Base-by-base conservation (phyloP, 2,888 invertebrate genomes). In the Macropis europaea region DNA sequence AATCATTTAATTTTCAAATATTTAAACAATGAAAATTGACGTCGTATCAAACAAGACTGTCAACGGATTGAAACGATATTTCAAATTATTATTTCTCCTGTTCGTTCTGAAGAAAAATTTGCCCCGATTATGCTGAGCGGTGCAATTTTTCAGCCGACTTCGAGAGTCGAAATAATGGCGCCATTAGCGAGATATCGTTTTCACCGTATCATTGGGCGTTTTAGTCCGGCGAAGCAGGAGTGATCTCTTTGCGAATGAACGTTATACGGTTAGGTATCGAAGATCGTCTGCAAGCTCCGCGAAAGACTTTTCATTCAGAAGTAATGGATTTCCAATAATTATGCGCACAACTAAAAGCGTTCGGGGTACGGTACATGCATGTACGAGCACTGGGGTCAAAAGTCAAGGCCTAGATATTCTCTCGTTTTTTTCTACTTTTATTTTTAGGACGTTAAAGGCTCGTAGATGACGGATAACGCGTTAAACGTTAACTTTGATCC, bases 271-370 rank as follows among this genome's bases (percentile, higher is more conserved):
- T 13, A 45, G 11, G 7, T 60, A 32, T 56, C 17, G 52, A 22
- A 22, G 24, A 30, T 26, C n/a, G 30, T 13, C 9, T n/a, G 11
- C 17, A 7, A 17, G 26, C 45, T 32, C n/a, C 17, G 40, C 11
- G 38, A 52, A 38, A 57, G 61, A 53, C 24, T 50, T 56, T 48
- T 66, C 70, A 66, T 60, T 61, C 66, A 30, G 73, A 77, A 73
- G 26, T 77, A 77, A 77, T 77, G 66, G 53, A 57, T 77, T 77
- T 77, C 57, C 77, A 36, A 77, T 77, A 77, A 74, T 71, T 52
- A 60, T 42, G 56, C 50, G 34, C 24, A 24, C 45, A 53, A 40
- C 53, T 62, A 43, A 45, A 56, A 42, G 64, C 43, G n/a, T 71
- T n/a, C 60, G 52, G 71, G 71, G 73, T 60, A 19, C 24, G 24